phyloP scores from a whole-genome alignment of 2,113 vertebrate species.

The Dasyurus viverrinus region DNA sequence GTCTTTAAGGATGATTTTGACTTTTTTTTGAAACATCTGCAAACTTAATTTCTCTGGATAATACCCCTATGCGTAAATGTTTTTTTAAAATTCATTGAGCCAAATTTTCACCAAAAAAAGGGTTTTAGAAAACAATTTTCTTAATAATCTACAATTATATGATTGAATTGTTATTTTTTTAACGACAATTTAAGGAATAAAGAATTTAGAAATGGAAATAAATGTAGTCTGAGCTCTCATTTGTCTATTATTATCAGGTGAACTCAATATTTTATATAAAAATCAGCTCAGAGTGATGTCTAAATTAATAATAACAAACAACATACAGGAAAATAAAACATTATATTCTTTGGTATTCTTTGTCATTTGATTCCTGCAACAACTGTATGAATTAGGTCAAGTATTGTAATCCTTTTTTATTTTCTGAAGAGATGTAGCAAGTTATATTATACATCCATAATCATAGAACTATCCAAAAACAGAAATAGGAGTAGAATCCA shows the following conservation, averaged over 20 bases:
- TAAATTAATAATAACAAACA: background rate
- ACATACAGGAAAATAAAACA: background rate
- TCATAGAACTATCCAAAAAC: background rate
- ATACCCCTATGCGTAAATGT: background rate
- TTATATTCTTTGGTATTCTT: background rate
- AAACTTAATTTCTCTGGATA: background rate
- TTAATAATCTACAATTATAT: constrained; percentile 20
- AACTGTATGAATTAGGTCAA: background rate
- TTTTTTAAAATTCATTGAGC: background rate
- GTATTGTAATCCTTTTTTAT: background rate
- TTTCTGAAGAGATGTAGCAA: background rate
- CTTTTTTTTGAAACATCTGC: background rate
- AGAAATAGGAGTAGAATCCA: background rate
- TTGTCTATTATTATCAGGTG: background rate
- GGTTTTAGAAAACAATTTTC: background rate
- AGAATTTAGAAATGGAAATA: background rate
- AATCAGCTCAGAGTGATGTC: background rate
- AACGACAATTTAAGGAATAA: background rate
- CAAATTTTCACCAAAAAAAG: background rate
- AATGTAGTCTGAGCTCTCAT: background rate
- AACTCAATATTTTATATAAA: background rate
- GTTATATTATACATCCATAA: background rate
- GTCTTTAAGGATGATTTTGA: constrained; percentile 27
- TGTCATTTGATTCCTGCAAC: background rate
- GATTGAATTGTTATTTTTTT: background rate